These are phyloP conservation scores for Monomorium pharaonis DNA, from an alignment of 1,140 invertebrate genomes.

Conservation along the genomic window DNA sequence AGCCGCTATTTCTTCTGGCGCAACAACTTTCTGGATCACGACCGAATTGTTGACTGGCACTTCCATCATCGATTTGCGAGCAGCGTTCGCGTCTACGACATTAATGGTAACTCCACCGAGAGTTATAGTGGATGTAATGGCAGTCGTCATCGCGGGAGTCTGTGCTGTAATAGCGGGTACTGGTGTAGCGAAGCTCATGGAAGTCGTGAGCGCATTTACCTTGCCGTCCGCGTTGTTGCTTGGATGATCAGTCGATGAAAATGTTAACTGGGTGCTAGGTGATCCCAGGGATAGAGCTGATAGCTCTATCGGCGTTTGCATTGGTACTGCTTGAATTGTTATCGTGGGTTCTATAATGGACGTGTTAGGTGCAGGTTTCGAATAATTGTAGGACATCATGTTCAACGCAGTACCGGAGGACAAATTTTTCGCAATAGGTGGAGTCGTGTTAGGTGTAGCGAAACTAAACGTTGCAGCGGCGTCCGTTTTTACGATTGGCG, in stretches of 20 bases:
- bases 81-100: not conserved
- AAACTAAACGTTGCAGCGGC: constrained; percentile 57
- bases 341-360: constrained; percentile 15
- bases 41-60: constrained; percentile 12
- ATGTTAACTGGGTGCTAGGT: not conserved
- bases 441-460: constrained; percentile 25
- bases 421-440: constrained; percentile 7
- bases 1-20: constrained; percentile 18
- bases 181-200: constrained; percentile 59
- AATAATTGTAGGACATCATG: constrained; percentile 68
- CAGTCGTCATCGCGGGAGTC: not conserved
- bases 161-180: constrained; percentile 6
- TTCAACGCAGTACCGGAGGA: constrained; percentile 8
- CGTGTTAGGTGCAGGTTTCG: constrained; percentile 48
- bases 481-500: constrained; percentile 34
- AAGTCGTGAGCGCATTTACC: constrained; percentile 40
- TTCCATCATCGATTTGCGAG: not conserved
- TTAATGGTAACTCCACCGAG: constrained; percentile 28
- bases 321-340: not conserved
- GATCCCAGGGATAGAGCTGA: constrained; percentile 27
- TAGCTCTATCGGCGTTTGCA: constrained; percentile 51
- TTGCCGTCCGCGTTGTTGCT: constrained; percentile 39
- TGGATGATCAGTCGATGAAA: not conserved
- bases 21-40: constrained; percentile 50
- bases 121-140: not conserved